Evolutionary conservation across 2,888 invertebrate genomes (phyloP), one percentile per base, ranked within the genome.

Genomic region (Sinotaia quadrata): DNA sequence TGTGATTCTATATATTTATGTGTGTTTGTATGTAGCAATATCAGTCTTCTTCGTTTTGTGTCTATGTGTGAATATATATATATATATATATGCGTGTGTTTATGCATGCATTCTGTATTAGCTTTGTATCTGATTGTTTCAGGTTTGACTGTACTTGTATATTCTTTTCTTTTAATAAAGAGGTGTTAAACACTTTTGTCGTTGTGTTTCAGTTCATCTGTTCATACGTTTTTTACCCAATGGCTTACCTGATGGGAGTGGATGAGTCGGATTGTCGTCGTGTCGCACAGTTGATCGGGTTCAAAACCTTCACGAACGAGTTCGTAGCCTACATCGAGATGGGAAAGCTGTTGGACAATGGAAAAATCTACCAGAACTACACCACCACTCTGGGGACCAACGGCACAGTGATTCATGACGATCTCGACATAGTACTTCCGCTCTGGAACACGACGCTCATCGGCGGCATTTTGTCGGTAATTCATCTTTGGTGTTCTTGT

Each of bases 241-340:
- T 98, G 0, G 94, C 95, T 61, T 96, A 93, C 91, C 85, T 94
- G 18, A 94, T 98, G 93, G 98, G 92, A 3, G 90, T 90, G 1
- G 85, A 87, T 15, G 77, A 84, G 61, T 90, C 91, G 0, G 93
- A 95, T 76, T 94, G 94, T 75, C 92, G 93, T 81, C 85, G 90
- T 27, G 94, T 97, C 0, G 97, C 93, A 0, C 91, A 92, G 47
- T 90, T 97, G 5, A 93, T 97, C 51, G 97, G 97, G 0, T 89
- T 95, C 27, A 98, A 98, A 89, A 94, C 94, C 0, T 92, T 95
- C 21, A 92, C 96, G 12, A 97, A 97, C 84, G 97, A 97, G 87
- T 97, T 97, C 86, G 93, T 96, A 0, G 97, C 97, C 0, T 97
- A 95, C 85, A 90, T 93, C 81, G 89, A 92, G 56, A 91, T 97